These are phyloP conservation scores for Lepilemur septentrionalis DNA, from an alignment of 2,797 vertebrate species.

Conservation along the genomic window DNA sequence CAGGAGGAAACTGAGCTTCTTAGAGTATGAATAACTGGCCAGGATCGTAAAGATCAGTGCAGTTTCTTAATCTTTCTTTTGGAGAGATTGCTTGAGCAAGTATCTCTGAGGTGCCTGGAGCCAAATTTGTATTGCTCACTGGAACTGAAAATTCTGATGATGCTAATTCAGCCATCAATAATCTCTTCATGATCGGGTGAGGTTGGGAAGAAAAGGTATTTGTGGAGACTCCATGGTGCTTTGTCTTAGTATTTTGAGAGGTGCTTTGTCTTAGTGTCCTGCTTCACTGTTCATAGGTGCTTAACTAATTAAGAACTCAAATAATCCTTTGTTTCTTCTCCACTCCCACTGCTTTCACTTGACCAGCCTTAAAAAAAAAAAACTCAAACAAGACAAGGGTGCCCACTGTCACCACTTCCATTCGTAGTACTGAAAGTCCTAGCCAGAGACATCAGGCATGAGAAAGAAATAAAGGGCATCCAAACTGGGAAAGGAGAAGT, in stretches of 20 bases:
- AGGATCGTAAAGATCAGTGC: not conserved
- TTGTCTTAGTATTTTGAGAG: not conserved
- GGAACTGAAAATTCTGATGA: not conserved
- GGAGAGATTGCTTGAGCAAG: not conserved
- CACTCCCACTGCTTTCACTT: too few relatives aligned
- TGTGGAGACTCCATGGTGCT: not conserved
- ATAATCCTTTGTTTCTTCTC: too few relatives aligned
- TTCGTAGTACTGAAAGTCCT: too few relatives aligned
- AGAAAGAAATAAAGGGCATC: too few relatives aligned
- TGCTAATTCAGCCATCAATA: not conserved
- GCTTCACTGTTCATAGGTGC: not conserved
- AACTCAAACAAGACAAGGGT: too few relatives aligned
- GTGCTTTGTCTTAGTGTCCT: not conserved
- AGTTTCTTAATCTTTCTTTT: not conserved
- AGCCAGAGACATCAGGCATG: too few relatives aligned
- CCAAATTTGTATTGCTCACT: not conserved
- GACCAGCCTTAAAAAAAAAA: too few relatives aligned
- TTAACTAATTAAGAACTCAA: not conserved
- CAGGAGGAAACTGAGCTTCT: not conserved
- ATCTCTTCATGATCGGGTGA: not conserved
- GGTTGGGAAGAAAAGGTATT: not conserved
- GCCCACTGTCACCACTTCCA: too few relatives aligned
- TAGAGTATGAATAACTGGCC: not conserved
- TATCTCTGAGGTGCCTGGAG: not conserved
- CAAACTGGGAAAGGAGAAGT: too few relatives aligned